phyloP scores from a whole-genome alignment of 35 echinoderm and acorn worm genomes.

The Ptychodera flava region DNA sequence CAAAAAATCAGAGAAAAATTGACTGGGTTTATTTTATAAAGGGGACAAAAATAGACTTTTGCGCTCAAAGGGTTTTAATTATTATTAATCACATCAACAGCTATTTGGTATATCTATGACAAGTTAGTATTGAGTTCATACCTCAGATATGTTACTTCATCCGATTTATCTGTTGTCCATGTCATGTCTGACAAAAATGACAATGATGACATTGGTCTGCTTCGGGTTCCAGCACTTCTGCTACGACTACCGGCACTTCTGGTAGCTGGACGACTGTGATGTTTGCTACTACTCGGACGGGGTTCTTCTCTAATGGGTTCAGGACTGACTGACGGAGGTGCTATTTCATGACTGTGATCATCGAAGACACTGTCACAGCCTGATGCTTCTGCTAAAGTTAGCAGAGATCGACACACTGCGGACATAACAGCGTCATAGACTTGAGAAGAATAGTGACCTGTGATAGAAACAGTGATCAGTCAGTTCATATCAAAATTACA shows the following conservation, averaged over 20 bases:
- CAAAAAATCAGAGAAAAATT: too few relatives aligned
- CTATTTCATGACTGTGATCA: slow-evolving; percentile 57
- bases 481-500: too few relatives aligned
- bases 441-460: slow-evolving; percentile 70
- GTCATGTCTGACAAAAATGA: slow-evolving; percentile 84
- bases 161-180: slow-evolving; percentile 65
- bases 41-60: too few relatives aligned
- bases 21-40: too few relatives aligned
- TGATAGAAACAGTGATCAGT: too few relatives aligned
- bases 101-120: too few relatives aligned
- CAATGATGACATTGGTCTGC: slow-evolving; percentile 51
- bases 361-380: slow-evolving; percentile 84
- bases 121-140: too few relatives aligned
- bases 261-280: slow-evolving; percentile 13
- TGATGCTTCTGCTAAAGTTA: slow-evolving; percentile 78
- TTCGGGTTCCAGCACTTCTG: slow-evolving; percentile 5
- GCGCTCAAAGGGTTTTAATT: too few relatives aligned
- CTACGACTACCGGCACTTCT: slow-evolving; percentile 18
- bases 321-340: slow-evolving; percentile 16
- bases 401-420: slow-evolving; percentile 76
- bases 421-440: slow-evolving; percentile 79
- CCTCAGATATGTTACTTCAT: slow-evolving; percentile 79
- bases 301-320: not conserved
- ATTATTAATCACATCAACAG: too few relatives aligned
- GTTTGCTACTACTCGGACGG: not conserved